phyloP scores from a whole-genome alignment of 1,140 invertebrate genomes.

The Thaumetopoea pityocampa region DNA sequence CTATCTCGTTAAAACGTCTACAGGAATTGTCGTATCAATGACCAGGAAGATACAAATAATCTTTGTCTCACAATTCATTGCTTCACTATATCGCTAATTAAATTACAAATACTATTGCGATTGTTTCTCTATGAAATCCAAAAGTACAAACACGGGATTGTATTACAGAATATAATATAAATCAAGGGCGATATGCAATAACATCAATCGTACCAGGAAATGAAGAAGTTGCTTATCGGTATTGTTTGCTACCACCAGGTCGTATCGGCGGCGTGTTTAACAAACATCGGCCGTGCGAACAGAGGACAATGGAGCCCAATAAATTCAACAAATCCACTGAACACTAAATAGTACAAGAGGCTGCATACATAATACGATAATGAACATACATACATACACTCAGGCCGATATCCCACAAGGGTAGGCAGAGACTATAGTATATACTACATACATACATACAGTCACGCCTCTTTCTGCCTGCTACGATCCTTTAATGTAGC shows the following conservation, averaged over 20 bases:
- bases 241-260: conserved; percentile 19
- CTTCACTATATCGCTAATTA: neutral
- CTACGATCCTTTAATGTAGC: too few species aligned
- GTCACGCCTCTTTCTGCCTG: too few species aligned
- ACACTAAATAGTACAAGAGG: neutral
- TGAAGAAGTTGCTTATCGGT: conserved; percentile 28
- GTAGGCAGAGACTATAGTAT: too few species aligned
- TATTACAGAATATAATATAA: conserved; percentile 2
- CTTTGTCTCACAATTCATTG: too few species aligned
- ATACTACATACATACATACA: too few species aligned
- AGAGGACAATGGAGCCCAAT: conserved; percentile 15
- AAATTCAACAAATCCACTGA: conserved; percentile 5
- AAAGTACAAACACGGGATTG: neutral
- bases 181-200: conserved; percentile 20
- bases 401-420: too few species aligned
- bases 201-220: conserved; percentile 22
- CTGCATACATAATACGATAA: too few species aligned
- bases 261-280: conserved; percentile 23
- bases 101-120: neutral
- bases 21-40: too few species aligned
- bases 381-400: too few species aligned
- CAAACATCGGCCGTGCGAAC: conserved; percentile 24
- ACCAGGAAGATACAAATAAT: too few species aligned
- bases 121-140: neutral
- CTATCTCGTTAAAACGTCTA: too few species aligned